Base-by-base conservation (phyloP, 2,113 vertebrate species). In the Plestiodon gilberti region DNA sequence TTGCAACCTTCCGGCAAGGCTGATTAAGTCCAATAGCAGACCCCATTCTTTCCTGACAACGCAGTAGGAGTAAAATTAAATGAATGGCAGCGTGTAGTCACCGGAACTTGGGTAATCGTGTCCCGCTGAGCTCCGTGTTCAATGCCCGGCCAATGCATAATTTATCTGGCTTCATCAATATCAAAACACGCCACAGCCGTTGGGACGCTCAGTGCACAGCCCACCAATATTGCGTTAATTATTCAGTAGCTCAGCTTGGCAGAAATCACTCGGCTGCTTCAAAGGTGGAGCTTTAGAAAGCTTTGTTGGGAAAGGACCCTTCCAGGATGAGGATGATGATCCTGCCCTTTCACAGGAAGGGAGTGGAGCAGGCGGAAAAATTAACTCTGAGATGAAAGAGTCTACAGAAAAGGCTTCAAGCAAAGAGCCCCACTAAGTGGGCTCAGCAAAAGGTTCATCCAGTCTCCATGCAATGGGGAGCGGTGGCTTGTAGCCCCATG, bases 101-200 rank as follows among this genome's bases (percentile, higher is more conserved):
- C 87, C 0, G 0, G 84, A 89, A 84, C 88, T 92, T 91, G 35
- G 52, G 88, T 87, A 90, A 92, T 89, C 92, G 92, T 76, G 90
- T 93, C 95, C 85, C 0, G 79, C 94, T 86, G 94, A 89, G 91
- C 83, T 89, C 88, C 30, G 23, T 67, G 89, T 48, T 48, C 43
- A 48, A 8, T 48, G 84, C 73, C 90, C 78, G 82, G 62, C 92
- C 94, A 90, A 84, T 94, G 95, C 92, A 94, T 93, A 92, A 93
- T 92, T 94, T 93, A 93, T 92, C 87, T 0, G 85, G 89, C 89
- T 91, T 94, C 95, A 92, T 92, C 93, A 95, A 94, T 92, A 92
- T 92, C 92, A 93, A 89, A 92, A 94, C 92, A 90, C 61, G 85
- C 82, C 91, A 82, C 92, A 93, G 92, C 94, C 95, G 94, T 85